phyloP scores from a whole-genome alignment of 2,888 invertebrate genomes.

The Bembecia ichneumoniformis region DNA sequence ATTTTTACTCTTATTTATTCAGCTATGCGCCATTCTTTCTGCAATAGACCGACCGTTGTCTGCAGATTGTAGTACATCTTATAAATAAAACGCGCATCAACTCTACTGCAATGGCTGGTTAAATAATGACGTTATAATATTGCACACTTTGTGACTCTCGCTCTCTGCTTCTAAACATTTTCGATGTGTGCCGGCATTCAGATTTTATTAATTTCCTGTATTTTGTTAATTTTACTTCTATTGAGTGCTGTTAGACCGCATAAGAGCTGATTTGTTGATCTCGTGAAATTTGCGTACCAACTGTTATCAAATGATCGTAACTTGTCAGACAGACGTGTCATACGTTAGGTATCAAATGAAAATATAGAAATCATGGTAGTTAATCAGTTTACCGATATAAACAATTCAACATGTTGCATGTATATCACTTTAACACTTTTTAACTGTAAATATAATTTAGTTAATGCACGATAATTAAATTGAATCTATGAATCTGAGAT shows the following conservation, averaged over 20 bases:
- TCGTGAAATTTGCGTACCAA: constrained; percentile 11
- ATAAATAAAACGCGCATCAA: constrained; percentile 37
- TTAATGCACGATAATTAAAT: too few relatives aligned
- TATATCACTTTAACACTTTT: too few relatives aligned
- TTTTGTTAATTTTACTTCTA: constrained; percentile 32
- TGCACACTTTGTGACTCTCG: background rate
- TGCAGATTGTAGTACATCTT: constrained; percentile 46
- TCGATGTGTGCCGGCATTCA: constrained; percentile 45
- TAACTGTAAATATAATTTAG: too few relatives aligned
- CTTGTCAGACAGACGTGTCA: constrained; percentile 21
- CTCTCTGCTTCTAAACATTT: constrained; percentile 17
- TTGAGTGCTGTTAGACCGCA: constrained; percentile 18
- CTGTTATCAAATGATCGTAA: too few relatives aligned
- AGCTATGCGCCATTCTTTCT: constrained; percentile 67
- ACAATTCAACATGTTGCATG: constrained; percentile 43
- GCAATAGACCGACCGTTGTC: constrained; percentile 52
- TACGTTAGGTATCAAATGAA: constrained; percentile 10
- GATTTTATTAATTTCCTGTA: constrained; percentile 38
- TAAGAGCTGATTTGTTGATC: constrained; percentile 10
- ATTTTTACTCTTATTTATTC: constrained; percentile 63
- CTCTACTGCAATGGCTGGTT: constrained; percentile 36
- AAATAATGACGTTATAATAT: constrained; percentile 5
- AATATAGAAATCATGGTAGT: constrained; percentile 18
- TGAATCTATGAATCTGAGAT: too few relatives aligned
- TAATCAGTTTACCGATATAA: constrained; percentile 29